These are phyloP conservation scores for Suillia variegata DNA, from an alignment of 2,888 invertebrate genomes.

Conservation along the genomic window DNA sequence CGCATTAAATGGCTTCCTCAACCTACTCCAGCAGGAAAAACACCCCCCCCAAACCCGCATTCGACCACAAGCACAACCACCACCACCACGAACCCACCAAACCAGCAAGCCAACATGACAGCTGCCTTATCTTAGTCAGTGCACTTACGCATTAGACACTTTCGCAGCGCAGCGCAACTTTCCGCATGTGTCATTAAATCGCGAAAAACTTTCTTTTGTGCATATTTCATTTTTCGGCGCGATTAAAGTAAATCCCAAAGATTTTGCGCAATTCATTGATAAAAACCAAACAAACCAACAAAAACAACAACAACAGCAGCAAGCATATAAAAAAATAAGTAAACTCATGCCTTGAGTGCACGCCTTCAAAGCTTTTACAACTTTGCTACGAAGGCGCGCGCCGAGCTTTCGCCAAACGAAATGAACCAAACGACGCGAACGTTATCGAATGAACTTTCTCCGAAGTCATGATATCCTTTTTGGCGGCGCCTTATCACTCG, in stretches of 20 bases:
- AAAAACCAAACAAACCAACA: no score
- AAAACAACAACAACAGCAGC: no score
- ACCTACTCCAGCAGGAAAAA: no score
- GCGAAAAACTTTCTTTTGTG: background rate
- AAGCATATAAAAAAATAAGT: background rate
- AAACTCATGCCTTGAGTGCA: background rate
- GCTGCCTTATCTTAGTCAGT: background rate
- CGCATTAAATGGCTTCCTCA: no score
- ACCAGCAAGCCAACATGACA: background rate
- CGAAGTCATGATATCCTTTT: background rate
- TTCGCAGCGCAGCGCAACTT: background rate
- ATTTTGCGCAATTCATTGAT: conserved; percentile 1
- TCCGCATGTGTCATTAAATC: background rate
- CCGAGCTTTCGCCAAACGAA: background rate
- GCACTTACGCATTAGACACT: background rate
- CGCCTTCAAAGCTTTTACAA: background rate
- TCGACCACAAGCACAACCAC: no score
- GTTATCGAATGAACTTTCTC: no score
- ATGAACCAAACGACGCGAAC: background rate
- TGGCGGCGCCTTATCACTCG: background rate
- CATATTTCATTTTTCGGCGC: conserved; percentile 3
- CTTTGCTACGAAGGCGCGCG: background rate
- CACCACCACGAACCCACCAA: background rate
- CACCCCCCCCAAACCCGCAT: no score
- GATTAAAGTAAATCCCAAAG: background rate